phyloP scores from a whole-genome alignment of 2,113 vertebrate genomes.

The Motacilla tschutschensis region DNA sequence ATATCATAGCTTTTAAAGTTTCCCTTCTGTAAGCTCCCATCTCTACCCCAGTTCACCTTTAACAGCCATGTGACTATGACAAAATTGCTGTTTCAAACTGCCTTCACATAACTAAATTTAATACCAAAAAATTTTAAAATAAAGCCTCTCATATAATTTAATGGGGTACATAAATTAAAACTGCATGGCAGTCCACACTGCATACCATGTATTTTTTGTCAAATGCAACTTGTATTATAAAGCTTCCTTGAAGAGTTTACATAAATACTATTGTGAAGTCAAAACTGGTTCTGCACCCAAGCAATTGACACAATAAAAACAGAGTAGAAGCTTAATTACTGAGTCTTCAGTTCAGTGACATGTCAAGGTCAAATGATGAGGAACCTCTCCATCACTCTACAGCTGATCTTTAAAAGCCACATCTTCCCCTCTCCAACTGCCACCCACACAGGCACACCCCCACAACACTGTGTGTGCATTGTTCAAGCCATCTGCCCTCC shows the following conservation, averaged over 20 bases:
- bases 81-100: not conserved
- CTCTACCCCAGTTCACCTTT: not conserved
- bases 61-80: not conserved
- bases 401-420: not conserved
- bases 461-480: not conserved
- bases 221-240: not conserved
- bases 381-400: not conserved
- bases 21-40: not conserved
- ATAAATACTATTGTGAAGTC: not conserved
- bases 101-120: not conserved
- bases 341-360: not conserved
- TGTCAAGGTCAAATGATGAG: not conserved
- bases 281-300: not conserved
- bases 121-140: not conserved
- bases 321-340: not conserved
- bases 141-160: not conserved
- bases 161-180: not conserved
- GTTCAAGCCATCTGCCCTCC: not conserved
- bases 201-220: not conserved
- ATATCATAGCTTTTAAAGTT: not conserved
- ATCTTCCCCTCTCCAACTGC: not conserved
- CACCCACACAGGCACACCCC: not conserved
- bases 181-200: not conserved
- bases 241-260: not conserved
- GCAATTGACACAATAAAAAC: not conserved